Evolutionary conservation across 2,888 invertebrate species (phyloP), one percentile per base, ranked within the genome.

Genomic region (Drosophila quinaria): DNA sequence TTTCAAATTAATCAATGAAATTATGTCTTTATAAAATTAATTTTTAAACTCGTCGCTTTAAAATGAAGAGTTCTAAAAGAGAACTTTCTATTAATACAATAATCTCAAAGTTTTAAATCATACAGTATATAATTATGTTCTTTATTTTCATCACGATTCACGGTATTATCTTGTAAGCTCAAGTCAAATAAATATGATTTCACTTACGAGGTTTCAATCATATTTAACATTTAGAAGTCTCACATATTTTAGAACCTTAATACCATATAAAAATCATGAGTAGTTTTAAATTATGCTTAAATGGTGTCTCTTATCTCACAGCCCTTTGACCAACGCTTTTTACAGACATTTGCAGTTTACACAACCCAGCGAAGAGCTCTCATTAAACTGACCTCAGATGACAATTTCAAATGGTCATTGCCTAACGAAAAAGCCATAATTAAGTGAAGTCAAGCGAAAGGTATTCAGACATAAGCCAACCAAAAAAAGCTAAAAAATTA

Each of bases 381-480:
- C 74, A 87, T 83, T 77, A 77, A 69, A 66, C 62, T 62, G 51
- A 68, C 63, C 65, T 69, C 33, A 66, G 87, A 73, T 76, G 85
- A 81, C 87, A 82, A 79, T 61, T 52, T 50, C 50, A 62, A 64
- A 56, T 69, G 81, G 29, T 11, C 41, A 54, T 54, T 63, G 58
- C 60, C 73, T 66, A 71, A 81, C 72, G 72, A 63, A 70, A 70
- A 50, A 55, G 54, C 17, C 74, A 64, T 67, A 54, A 74, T 70
- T 62, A 56, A 39, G 17, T 49, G 41, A 66, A 74, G 42, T 33
- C 84, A 64, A 63, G 72, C 81, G 61, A 78, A 86, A 74, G 83
- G 74, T 62, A 82, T 65, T 15, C n/a, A 19, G 19, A 15, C 37
- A 8, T 19, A 22, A 37, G 37, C 33, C 29, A 39, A 11, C 6